These are phyloP conservation scores for Gonioctena quinquepunctata DNA, from an alignment of 1,140 invertebrate genomes.

Conservation along the genomic window DNA sequence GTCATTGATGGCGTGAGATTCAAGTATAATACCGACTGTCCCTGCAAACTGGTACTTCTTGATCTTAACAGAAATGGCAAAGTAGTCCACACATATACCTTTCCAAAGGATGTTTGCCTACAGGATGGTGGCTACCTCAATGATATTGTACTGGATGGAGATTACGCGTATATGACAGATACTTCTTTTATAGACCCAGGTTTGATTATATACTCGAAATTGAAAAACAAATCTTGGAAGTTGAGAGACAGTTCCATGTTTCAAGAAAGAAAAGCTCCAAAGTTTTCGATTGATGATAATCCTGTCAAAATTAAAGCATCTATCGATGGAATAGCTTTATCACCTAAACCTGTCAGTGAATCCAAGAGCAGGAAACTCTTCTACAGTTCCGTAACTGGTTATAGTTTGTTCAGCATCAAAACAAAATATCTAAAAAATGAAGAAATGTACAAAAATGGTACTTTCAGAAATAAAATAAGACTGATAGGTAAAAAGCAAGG, in stretches of 20 bases:
- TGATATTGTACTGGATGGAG: slow-evolving; percentile 66
- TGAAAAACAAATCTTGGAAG: slow-evolving; percentile 69
- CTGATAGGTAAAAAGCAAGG: slow-evolving; percentile 66
- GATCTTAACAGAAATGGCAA: slow-evolving; percentile 64
- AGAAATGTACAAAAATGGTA: slow-evolving; percentile 46
- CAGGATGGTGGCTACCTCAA: slow-evolving; percentile 63
- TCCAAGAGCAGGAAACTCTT: slow-evolving; percentile 61
- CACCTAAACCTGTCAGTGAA: slow-evolving; percentile 52
- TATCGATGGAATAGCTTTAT: slow-evolving; percentile 70
- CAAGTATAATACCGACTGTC: slow-evolving; percentile 57
- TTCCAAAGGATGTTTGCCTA: slow-evolving; percentile 60
- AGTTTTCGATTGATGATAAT: slow-evolving; percentile 58
- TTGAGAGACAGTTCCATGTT: slow-evolving; percentile 68
- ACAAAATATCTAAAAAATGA: slow-evolving; percentile 64
- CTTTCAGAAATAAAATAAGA: slow-evolving; percentile 53
- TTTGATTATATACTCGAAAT: slow-evolving; percentile 69
- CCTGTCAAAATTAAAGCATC: slow-evolving; percentile 59
- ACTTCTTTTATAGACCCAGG: slow-evolving; percentile 67
- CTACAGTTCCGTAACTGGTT: slow-evolving; percentile 63
- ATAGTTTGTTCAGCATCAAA: slow-evolving; percentile 59
- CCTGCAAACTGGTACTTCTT: slow-evolving; percentile 69
- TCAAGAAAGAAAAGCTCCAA: slow-evolving; percentile 59
- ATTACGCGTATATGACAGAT: slow-evolving; percentile 71
- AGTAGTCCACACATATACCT: slow-evolving; percentile 60
- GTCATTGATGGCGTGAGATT: slow-evolving; percentile 68